Evolutionary conservation across 2,113 vertebrate genomes (phyloP).

Genomic region (Gyps fulvus): DNA sequence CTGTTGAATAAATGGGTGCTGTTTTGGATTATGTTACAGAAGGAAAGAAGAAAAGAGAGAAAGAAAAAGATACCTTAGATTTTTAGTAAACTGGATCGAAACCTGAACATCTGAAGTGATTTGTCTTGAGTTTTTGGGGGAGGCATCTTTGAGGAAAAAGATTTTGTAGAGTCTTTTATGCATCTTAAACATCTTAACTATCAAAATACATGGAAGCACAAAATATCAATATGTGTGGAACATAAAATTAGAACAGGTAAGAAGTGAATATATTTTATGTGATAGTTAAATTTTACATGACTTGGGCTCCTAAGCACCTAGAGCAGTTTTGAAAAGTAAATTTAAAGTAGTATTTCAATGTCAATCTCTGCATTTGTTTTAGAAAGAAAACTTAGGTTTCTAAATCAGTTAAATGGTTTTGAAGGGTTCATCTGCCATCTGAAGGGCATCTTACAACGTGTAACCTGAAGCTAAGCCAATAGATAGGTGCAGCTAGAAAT

Average conservation of each 20-base stretch:
- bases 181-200: background rate
- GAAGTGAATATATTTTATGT: background rate
- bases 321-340: background rate
- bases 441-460: background rate
- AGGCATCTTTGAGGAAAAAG: background rate
- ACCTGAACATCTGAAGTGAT: background rate
- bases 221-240: background rate
- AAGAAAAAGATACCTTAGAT: background rate
- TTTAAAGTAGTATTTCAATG: background rate
- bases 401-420: background rate
- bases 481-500: background rate
- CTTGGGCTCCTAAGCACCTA: background rate
- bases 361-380: background rate
- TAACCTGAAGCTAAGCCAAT: background rate
- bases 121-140: background rate
- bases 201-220: background rate
- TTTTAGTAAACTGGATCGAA: background rate
- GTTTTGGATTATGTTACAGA: background rate
- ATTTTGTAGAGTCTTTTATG: background rate
- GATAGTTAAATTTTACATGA: background rate
- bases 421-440: background rate
- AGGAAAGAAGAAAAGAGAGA: background rate
- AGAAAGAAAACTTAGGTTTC: background rate
- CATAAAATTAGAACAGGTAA: background rate
- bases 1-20: background rate